Percentiles rank a stretch among this genome's conserved stretches.
These are phyloP conservation scores for Aphaenogaster floridana DNA, from an alignment of 1,140 invertebrate genomes.

Conservation along the genomic window DNA sequence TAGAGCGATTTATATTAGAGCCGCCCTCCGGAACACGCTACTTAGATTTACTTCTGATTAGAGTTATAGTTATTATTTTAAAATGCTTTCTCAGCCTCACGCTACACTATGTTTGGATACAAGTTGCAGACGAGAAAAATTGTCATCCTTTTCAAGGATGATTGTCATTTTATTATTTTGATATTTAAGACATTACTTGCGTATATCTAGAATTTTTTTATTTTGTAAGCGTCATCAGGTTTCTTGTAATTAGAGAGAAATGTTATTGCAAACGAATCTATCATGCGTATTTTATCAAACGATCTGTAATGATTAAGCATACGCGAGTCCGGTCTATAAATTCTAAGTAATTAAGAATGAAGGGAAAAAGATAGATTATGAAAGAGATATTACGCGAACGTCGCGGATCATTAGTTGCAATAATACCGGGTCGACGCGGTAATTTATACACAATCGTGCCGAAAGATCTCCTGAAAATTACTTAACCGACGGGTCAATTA, in stretches of 20 bases:
- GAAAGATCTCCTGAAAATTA: constrained; percentile 22
- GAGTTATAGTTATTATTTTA: constrained; percentile 26
- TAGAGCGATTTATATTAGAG: constrained; percentile 82
- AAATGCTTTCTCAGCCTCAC: constrained; percentile 20
- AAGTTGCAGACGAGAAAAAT: neutral
- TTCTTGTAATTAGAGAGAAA: neutral
- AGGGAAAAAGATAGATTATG: constrained; percentile 8
- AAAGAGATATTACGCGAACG: constrained; percentile 16
- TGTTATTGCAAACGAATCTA: neutral
- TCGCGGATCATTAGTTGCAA: constrained; percentile 36
- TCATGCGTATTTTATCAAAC: neutral
- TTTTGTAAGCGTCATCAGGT: neutral
- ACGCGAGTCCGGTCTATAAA: constrained; percentile 1
- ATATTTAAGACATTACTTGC: neutral
- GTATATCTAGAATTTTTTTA: neutral
- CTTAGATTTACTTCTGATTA: constrained; percentile 32
- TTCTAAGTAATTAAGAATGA: constrained; percentile 23
- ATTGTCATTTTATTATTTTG: neutral
- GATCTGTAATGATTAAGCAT: neutral
- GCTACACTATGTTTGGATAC: neutral
- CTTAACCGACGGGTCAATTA: constrained; percentile 34
- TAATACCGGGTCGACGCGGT: neutral
- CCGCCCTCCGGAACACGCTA: constrained; percentile 55
- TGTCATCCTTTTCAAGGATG: neutral
- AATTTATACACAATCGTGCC: constrained; percentile 7